Evolutionary conservation across 2,113 vertebrate species (phyloP), one percentile per base, ranked within the genome.

Genomic region (Casuarius casuarius): DNA sequence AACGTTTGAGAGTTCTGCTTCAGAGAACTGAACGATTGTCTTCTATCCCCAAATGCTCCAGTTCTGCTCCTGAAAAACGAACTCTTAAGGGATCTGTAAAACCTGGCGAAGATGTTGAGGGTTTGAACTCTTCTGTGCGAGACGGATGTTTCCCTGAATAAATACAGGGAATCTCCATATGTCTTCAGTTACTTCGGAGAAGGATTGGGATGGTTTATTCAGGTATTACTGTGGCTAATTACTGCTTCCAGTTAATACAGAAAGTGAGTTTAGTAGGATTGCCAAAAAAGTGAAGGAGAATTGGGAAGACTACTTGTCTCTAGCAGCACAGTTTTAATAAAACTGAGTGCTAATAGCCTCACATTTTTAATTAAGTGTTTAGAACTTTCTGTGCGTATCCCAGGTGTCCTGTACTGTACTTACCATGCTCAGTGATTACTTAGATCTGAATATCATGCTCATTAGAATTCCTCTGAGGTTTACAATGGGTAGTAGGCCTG

Each of bases 331-430:
- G 75, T 83, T 86, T 97, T 97, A 90, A 96, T 97, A 58, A 90
- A 70, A 72, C 66, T 29, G 40, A 42, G 62, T 68, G 95, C 89
- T 87, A 95, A 93, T 95, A 84, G 92, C 75, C 49, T 96, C 93
- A 65, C 84, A 31, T n/a, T 94, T 59, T 80, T 93, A 95, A 96
- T 91, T 94, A 96, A 97, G 92, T 84, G 66, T 74, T 76, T n/a
- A 31, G 95, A 93, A 90, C 90, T 91, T 95, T 58, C 74, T 83
- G 52, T n/a, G 49, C 40, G 1, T 44, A 62, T 96, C 87, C 94
- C 90, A 33, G 29, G 94, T 86, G 93, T 49, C 78, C 42, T 61
- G 85, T 85, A 11, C 95, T 68, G 80, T 90, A 84, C 87, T 92
- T 95, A 96, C 77, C 83, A 72, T 9, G 7, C 87, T 96, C 42